A percentile compares a stretch with the other conserved stretches of the same genome.
phyloP scores from a whole-genome alignment of 2,888 invertebrate genomes.

The Ariolimax columbianus region DNA sequence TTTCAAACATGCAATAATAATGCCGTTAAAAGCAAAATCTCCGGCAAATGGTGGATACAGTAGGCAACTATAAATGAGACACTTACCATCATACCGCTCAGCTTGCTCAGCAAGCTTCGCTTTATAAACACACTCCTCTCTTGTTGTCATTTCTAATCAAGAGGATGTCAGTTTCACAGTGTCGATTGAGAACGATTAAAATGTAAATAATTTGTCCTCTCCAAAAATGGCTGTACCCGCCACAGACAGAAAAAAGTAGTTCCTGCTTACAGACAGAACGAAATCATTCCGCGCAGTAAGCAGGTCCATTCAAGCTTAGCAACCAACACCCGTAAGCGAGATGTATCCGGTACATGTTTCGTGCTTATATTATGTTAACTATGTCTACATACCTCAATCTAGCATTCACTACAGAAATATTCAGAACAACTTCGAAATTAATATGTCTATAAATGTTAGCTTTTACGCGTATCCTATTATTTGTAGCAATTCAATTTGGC shows the following conservation, averaged over 20 bases:
- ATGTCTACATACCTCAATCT: neutral
- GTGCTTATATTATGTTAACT: neutral
- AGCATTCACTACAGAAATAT: neutral
- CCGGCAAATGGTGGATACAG: conserved; percentile 26
- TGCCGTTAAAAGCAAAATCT: conserved; percentile 16
- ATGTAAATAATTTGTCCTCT: conserved; percentile 45
- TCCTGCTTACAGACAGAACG: conserved; percentile 22
- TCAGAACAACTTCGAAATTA: neutral
- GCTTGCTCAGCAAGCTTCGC: conserved; percentile 99
- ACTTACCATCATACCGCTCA: conserved; percentile 98
- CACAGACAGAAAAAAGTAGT: conserved; percentile 61
- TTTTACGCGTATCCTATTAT: too few species aligned
- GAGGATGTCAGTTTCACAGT: conserved; percentile 54
- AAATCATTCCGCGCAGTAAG: conserved; percentile 44
- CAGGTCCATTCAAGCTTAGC: conserved; percentile 51
- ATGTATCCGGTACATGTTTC: neutral
- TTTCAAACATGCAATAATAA: conserved; percentile 9
- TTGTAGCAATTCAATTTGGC: too few species aligned
- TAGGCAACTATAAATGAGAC: conserved; percentile 11
- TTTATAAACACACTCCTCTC: conserved; percentile 99
- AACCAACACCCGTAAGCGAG: conserved; percentile 25
- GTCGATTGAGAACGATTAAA: conserved; percentile 62
- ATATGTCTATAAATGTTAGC: too few species aligned
- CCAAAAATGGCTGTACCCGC: conserved; percentile 64
- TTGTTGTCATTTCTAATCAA: conserved; percentile 86